These are phyloP conservation scores for Mesocricetus auratus DNA, from an alignment of 2,113 vertebrate genomes.

Conservation along the genomic window DNA sequence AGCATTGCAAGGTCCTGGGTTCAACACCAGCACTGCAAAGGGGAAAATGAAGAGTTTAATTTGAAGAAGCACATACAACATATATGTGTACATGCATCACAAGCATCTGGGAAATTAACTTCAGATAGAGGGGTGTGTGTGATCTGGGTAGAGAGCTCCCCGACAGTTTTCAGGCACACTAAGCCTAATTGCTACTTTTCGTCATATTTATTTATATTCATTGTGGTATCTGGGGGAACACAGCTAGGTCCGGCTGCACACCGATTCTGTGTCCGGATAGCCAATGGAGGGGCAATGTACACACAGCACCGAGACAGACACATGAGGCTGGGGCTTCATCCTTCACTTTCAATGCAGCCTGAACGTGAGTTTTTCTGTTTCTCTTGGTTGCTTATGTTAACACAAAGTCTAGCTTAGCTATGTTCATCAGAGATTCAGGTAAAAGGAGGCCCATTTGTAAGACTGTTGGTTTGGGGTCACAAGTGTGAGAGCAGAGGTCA, in stretches of 20 bases:
- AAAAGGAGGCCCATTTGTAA: not conserved
- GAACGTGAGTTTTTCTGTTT: slow-evolving; percentile 23
- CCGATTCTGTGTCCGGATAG: not conserved
- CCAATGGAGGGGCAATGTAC: not conserved
- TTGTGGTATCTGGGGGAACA: not conserved
- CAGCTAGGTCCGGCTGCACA: not conserved
- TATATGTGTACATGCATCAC: not conserved
- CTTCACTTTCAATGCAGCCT: not conserved
- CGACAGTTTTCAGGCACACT: not conserved
- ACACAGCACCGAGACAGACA: not conserved
- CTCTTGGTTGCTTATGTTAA: not conserved
- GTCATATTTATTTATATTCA: slow-evolving; percentile 21
- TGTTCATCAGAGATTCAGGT: not conserved
- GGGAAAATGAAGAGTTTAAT: not conserved
- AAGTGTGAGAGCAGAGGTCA: not conserved
- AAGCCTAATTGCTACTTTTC: not conserved
- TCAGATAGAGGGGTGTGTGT: not conserved
- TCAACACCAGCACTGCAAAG: not conserved
- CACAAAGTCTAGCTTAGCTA: slow-evolving; percentile 1
- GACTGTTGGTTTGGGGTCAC: not conserved
- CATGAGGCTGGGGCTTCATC: not conserved
- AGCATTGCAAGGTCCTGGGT: no score
- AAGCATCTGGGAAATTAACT: slow-evolving; percentile 12
- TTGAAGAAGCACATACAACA: not conserved
- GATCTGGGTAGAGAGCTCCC: not conserved